Evolutionary conservation across 2,888 invertebrate species (phyloP), one percentile per base, ranked within the genome.

Genomic region (Andrena fulva): DNA sequence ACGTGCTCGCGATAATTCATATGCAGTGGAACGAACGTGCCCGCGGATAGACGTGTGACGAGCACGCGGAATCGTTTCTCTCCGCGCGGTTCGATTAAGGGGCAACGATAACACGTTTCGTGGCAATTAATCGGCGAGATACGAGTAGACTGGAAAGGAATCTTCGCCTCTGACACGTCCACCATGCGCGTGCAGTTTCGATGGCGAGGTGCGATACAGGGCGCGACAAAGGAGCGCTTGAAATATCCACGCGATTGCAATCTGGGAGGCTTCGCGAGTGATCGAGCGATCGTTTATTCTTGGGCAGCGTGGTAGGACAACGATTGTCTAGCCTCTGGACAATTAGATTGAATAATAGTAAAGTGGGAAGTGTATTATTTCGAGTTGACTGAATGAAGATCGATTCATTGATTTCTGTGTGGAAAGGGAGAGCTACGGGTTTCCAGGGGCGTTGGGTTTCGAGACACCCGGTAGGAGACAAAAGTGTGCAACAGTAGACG

Each of bases 401-500:
- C 42, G 42, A 42, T 42, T 42, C 42, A 12, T 42, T 42, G 42
- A 42, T 42, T 42, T 42, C 12, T 42, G 4, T 4, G 42, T 12
- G 12, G 42, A 42, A 42, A 4, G 3, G 42, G 0, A 42, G 16
- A 42, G 42, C 12, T 3, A 12, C 12, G 42, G 42, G 42, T 42
- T 42, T 42, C 42, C 42, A 42, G 42, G 42, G 42, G 42, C 42
- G 42, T 42, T 42, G 4, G 42, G 54, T 62, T 70, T 8, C 59
- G 63, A 59, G 64, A 72, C 87, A 87, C 76, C 77, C 79, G 82
- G 60, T 87, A 75, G 76, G 75, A 56, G 56, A 89, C 85, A 89
- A 89, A 89, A 87, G 82, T 84, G 73, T 75, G 76, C 84, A 81
- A 91, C 89, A 92, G 89, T 91, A 79, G 88, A 86, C 87, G 85